Evolutionary conservation across 2,113 vertebrate genomes (phyloP).

Genomic region (Pseudorasbora parva): DNA sequence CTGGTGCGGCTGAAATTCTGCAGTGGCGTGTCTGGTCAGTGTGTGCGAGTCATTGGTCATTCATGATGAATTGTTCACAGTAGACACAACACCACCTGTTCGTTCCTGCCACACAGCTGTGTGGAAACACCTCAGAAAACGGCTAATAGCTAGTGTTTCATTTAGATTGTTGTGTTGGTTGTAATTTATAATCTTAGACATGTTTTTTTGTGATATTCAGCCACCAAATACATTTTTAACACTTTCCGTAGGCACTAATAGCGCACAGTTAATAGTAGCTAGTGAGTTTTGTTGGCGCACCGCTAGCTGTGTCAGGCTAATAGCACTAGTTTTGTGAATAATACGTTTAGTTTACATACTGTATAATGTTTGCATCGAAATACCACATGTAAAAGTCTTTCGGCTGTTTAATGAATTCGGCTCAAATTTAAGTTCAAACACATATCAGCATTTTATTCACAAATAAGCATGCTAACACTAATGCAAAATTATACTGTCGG

Average conservation of each 20-base stretch:
- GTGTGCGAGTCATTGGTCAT: slow-evolving; percentile 29
- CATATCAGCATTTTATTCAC: background rate
- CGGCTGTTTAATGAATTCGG: background rate
- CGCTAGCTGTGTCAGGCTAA: too few species aligned
- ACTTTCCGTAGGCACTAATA: background rate
- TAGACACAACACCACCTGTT: slow-evolving; percentile 34
- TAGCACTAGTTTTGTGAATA: background rate
- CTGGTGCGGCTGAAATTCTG: background rate
- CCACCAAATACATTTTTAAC: background rate
- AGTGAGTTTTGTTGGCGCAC: too few species aligned
- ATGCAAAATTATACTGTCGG: background rate
- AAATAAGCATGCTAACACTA: slow-evolving; percentile 4
- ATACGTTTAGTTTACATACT: background rate
- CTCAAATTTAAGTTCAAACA: background rate
- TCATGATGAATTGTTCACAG: slow-evolving; percentile 19
- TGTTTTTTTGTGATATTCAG: too few species aligned
- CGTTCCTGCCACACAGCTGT: background rate
- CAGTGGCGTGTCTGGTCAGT: slow-evolving; percentile 15
- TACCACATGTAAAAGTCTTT: background rate
- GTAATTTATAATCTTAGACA: background rate
- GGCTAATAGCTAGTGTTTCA: background rate
- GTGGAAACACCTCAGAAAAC: background rate
- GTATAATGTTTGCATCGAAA: background rate
- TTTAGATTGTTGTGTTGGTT: background rate
- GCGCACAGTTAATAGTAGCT: too few species aligned